Evolutionary conservation across 1,140 invertebrate species (phyloP), one percentile per base, ranked within the genome.

Genomic region (Eurytemora carolleeae): DNA sequence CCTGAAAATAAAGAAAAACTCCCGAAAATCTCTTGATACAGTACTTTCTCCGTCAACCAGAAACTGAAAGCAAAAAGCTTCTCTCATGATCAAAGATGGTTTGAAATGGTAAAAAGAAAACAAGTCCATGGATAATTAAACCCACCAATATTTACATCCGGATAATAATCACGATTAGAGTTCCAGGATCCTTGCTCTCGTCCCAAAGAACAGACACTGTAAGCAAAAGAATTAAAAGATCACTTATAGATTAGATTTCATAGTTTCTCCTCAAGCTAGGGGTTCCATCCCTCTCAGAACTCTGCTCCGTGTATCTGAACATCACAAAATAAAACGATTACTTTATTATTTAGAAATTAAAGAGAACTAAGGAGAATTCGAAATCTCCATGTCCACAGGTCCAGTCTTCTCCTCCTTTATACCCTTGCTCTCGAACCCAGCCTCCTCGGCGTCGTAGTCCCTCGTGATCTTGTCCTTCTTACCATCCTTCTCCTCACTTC

Each of bases 341-440:
- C 31, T 12, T 44, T n/a, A 44, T 44, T 44, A 44, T 44, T 44
- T 12, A 44, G 31, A 44, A 44, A 44, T 12, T 44, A 12, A 44
- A 44, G 7, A 44, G n/a, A 44, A 53, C 63, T 55, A 66, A 25
- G 66, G 66, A 57, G 66, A 67, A 22, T 67, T 67, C 19, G 77
- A 78, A 66, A 78, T 78, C 68, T 78, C 77, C 77, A 78, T 78
- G 67, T 78, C 77, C 68, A 78, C 76, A 22, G 75, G 76, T 65
- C 19, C 66, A 66, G 64, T 68, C 69, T 53, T 63, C 25, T 31
- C 59, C 61, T 66, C 64, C 52, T 31, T 65, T 52, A 58, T 64
- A 54, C 56, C 24, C 53, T 63, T 24, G 2, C 18, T 53, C 61
- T 74, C 76, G 66, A 70, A 71, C 15, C 73, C 74, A 59, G 74